phyloP scores from a whole-genome alignment of 2,797 vertebrate species.

The Sebastes trivittatus region DNA sequence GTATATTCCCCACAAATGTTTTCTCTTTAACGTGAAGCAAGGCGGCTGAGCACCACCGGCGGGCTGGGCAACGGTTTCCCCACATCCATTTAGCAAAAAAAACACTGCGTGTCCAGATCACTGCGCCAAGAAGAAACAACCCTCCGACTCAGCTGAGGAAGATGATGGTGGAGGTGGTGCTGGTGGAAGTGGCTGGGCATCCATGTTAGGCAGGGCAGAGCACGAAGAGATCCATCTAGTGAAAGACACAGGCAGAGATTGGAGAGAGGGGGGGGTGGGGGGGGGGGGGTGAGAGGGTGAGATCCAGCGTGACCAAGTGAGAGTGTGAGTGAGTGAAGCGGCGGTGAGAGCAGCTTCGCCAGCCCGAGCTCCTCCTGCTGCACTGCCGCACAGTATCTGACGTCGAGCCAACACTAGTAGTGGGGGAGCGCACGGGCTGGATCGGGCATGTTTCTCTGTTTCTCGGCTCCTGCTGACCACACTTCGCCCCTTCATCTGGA shows the following conservation, averaged over 20 bases:
- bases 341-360: constrained; percentile 59
- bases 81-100: constrained; percentile 87
- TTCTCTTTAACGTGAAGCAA: constrained; percentile 77
- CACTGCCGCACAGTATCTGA: constrained; percentile 93
- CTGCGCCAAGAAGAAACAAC: constrained; percentile 92
- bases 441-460: constrained; percentile 78
- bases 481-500: constrained; percentile 76
- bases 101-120: constrained; percentile 92
- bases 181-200: constrained; percentile 82
- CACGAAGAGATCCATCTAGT: constrained; percentile 91
- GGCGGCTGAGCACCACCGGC: constrained; percentile 78
- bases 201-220: constrained; percentile 91
- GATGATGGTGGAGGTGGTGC: constrained; percentile 49
- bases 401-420: constrained; percentile 86
- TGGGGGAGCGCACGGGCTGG: constrained; percentile 62
- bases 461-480: constrained; percentile 80
- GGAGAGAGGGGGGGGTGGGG: background rate
- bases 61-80: constrained; percentile 82
- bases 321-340: constrained; percentile 27
- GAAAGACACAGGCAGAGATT: constrained; percentile 80
- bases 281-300: constrained; percentile 69
- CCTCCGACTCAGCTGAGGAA: constrained; percentile 87
- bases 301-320: constrained; percentile 80
- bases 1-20: constrained; percentile 85
- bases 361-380: constrained; percentile 86